Evolutionary conservation across 2,888 invertebrate species (phyloP).

Genomic region (Conomelus anceps): DNA sequence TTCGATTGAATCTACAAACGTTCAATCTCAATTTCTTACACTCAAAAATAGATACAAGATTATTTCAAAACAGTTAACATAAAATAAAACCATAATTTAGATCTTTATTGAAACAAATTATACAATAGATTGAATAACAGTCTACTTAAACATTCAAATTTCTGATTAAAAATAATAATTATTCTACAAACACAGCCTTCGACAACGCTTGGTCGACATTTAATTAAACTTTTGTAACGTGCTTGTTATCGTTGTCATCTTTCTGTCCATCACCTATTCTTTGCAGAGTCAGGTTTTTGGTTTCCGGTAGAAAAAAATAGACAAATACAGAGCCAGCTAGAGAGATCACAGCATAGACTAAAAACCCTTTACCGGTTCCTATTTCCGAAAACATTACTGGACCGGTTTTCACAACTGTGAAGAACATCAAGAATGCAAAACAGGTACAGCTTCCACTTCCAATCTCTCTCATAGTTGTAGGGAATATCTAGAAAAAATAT

Average conservation of each 20-base stretch:
- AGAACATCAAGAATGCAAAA: conserved; percentile 57
- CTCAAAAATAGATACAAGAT: no score
- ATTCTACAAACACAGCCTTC: background rate
- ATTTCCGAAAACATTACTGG: conserved; percentile 52
- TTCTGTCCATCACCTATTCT: conserved; percentile 52
- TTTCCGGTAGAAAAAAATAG: conserved; percentile 59
- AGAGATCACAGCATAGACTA: conserved; percentile 53
- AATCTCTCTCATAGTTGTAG: conserved; percentile 53
- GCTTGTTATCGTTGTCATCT: background rate
- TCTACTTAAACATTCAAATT: no score
- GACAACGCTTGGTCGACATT: no score
- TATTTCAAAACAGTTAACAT: no score
- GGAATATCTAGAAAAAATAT: conserved; percentile 43
- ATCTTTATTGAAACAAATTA: no score
- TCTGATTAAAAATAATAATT: no score
- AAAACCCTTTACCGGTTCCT: conserved; percentile 57
- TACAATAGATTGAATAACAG: no score
- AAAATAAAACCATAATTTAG: no score
- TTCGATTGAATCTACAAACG: no score
- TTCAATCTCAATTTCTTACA: no score
- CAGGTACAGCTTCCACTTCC: conserved; percentile 61
- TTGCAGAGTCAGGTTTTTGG: conserved; percentile 58
- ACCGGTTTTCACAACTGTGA: conserved; percentile 59
- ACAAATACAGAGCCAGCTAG: conserved; percentile 52
- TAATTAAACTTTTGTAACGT: background rate